Conservation (phyloP, 2,888 invertebrate species). For the Phragmatobia fuliginosa region DNA sequence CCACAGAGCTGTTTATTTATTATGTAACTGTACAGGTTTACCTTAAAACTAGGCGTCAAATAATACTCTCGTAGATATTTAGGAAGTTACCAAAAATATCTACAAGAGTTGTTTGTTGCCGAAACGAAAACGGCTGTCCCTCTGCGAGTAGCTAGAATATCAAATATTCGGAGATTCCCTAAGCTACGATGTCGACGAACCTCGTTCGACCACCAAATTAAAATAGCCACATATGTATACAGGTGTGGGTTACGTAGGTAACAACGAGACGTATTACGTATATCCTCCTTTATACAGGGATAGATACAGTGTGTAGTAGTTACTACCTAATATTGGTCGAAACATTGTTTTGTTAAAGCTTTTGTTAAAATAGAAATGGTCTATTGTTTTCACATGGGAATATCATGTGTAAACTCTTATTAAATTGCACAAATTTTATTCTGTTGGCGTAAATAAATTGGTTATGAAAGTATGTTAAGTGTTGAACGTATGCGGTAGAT, state of each 20-base stretch:
- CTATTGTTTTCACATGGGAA: slow-evolving; percentile 8
- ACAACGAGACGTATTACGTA: slow-evolving; percentile 36
- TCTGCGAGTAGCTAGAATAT: slow-evolving; percentile 46
- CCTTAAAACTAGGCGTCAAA: too few relatives aligned
- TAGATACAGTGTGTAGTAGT: not conserved
- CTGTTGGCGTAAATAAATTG: not conserved
- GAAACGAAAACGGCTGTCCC: slow-evolving; percentile 47
- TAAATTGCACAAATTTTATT: not conserved
- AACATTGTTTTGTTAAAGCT: slow-evolving; percentile 12
- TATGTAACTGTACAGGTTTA: too few relatives aligned
- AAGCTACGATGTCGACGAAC: slow-evolving; percentile 50
- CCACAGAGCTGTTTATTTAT: too few relatives aligned
- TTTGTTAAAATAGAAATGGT: not conserved
- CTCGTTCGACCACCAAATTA: slow-evolving; percentile 55
- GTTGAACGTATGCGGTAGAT: not conserved
- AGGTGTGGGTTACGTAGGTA: slow-evolving; percentile 30
- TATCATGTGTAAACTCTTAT: not conserved
- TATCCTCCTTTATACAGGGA: slow-evolving; percentile 1
- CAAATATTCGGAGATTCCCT: slow-evolving; percentile 50
- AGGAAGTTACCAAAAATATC: too few relatives aligned
- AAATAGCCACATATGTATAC: slow-evolving; percentile 41
- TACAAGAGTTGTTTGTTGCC: slow-evolving; percentile 36
- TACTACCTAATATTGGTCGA: slow-evolving; percentile 11
- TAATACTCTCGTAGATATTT: too few relatives aligned
- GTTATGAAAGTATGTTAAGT: not conserved